Percentiles rank a stretch among this genome's conserved stretches.
These are phyloP conservation scores for Lanius ludovicianus DNA, from an alignment of 2,113 vertebrate species.

Conservation along the genomic window DNA sequence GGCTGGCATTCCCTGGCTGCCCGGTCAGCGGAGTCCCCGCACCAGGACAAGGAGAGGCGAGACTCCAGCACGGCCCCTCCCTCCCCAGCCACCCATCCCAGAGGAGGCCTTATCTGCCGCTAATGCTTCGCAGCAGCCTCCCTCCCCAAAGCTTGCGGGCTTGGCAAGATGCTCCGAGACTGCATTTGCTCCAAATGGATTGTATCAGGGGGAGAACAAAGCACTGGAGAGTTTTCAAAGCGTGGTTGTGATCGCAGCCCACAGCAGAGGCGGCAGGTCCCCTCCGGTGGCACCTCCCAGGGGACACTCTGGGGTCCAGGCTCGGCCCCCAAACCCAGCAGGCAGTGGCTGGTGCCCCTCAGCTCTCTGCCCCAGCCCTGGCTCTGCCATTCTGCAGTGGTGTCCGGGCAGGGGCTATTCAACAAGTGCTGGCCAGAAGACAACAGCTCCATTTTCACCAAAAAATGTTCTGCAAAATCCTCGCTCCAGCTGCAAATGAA, in stretches of 20 bases:
- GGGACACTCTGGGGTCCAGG: neutral
- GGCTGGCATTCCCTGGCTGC: neutral
- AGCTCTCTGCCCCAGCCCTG: neutral
- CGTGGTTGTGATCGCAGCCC: neutral
- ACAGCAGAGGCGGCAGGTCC: fast-evolving
- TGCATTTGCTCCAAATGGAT: conserved; percentile 66
- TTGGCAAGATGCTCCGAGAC: conserved; percentile 24
- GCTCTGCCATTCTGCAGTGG: fast-evolving
- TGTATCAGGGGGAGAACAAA: conserved; percentile 38
- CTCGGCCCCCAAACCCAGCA: neutral
- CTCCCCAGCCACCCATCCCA: neutral
- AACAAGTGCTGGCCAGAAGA: neutral
- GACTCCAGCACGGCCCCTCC: neutral
- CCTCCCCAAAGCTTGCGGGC: conserved; percentile 18
- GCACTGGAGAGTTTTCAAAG: conserved; percentile 50
- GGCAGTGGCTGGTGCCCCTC: neutral
- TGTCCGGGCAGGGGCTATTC: neutral
- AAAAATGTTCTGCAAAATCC: neutral
- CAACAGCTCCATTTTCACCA: neutral
- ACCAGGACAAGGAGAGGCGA: neutral
- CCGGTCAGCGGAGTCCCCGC: fast-evolving
- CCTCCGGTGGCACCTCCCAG: neutral
- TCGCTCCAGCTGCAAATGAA: neutral
- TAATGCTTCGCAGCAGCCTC: conserved; percentile 23
- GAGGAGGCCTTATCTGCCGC: neutral